These are phyloP conservation scores for Xestoiulus laeticollis DNA, from an alignment of 2,888 invertebrate genomes.

Conservation along the genomic window DNA sequence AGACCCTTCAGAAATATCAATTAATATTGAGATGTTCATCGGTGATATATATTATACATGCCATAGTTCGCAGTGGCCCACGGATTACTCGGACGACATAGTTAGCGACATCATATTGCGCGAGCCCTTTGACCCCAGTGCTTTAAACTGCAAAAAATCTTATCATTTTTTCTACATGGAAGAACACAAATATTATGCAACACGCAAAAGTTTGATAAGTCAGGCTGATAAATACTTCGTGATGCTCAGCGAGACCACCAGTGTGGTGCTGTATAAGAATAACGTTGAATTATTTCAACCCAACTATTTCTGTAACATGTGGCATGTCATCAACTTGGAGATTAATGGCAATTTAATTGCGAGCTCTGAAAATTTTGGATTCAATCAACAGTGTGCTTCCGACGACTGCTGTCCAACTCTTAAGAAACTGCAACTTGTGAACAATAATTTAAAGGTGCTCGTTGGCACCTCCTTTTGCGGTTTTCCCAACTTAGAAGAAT, in stretches of 20 bases:
- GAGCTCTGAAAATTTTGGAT: background rate
- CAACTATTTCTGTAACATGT: background rate
- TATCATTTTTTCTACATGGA: too few relatives aligned
- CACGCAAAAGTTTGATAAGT: background rate
- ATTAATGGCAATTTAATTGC: background rate
- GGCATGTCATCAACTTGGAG: background rate
- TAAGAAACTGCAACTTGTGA: background rate
- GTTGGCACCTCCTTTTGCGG: background rate
- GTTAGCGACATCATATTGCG: too few relatives aligned
- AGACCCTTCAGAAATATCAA: too few relatives aligned
- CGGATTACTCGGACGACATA: too few relatives aligned
- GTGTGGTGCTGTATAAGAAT: background rate
- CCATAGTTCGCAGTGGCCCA: too few relatives aligned
- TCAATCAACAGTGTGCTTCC: background rate
- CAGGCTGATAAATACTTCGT: background rate
- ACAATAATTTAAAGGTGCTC: background rate
- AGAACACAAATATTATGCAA: too few relatives aligned
- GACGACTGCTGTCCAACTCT: background rate
- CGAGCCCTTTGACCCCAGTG: too few relatives aligned
- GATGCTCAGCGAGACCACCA: background rate
- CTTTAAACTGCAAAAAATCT: too few relatives aligned
- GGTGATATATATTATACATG: too few relatives aligned
- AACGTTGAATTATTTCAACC: background rate
- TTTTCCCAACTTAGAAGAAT: slow-evolving; percentile 11
- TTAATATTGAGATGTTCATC: too few relatives aligned